Conservation (phyloP, 2,113 vertebrate species). For the Platysternon megacephalum region DNA sequence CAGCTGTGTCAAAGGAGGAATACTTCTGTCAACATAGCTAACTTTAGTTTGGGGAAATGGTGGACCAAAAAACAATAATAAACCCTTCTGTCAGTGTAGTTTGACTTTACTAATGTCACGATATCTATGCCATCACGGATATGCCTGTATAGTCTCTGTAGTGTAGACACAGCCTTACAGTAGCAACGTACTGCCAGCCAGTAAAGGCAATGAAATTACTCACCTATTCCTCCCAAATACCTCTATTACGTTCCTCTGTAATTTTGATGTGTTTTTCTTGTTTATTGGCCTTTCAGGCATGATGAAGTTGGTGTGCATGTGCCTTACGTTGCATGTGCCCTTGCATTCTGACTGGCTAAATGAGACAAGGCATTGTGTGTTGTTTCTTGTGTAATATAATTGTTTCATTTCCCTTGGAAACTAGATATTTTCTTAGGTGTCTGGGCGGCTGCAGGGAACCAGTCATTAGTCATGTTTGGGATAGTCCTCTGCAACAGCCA, state of each 20-base stretch:
- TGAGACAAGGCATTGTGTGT: neutral
- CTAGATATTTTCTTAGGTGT: neutral
- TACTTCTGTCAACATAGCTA: neutral
- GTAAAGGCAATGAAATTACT: neutral
- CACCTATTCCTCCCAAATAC: neutral
- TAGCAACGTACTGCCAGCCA: too few relatives aligned
- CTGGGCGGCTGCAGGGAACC: neutral
- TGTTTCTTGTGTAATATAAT: neutral
- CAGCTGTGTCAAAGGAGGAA: neutral
- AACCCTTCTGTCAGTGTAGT: neutral
- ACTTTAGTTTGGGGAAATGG: neutral
- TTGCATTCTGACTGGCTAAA: neutral
- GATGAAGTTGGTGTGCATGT: neutral
- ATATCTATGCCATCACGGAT: neutral
- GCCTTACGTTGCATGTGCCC: neutral
- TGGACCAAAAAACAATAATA: neutral
- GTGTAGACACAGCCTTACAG: neutral
- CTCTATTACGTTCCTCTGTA: neutral
- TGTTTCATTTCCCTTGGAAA: neutral
- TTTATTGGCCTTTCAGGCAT: neutral
- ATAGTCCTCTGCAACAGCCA: neutral
- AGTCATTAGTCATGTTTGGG: neutral
- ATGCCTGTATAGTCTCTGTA: neutral
- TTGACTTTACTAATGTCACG: neutral
- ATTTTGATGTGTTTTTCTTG: neutral